Conservation (phyloP, 2,113 vertebrate genomes). For the Excalfactoria chinensis region DNA sequence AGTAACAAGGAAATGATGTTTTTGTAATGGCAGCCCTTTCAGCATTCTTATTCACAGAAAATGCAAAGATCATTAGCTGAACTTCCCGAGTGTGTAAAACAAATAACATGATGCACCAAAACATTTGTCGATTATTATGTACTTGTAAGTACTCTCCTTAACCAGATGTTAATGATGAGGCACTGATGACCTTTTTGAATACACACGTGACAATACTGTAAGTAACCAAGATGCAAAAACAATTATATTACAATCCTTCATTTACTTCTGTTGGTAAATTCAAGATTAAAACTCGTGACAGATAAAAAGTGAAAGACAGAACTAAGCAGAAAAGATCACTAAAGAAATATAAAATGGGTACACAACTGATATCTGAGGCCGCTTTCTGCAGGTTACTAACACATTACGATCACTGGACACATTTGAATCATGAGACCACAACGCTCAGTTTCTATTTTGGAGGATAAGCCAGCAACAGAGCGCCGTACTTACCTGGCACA, state of each 20-base stretch:
- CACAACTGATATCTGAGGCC: not conserved
- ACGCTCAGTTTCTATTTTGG: not conserved
- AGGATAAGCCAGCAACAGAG: not conserved
- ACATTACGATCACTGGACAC: not conserved
- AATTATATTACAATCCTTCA: not conserved
- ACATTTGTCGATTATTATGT: not conserved
- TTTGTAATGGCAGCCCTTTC: not conserved
- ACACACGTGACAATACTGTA: not conserved
- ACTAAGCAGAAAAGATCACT: not conserved
- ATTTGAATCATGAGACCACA: not conserved
- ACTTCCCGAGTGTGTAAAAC: not conserved
- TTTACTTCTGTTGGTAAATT: not conserved
- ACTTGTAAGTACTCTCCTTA: not conserved
- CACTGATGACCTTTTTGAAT: not conserved
- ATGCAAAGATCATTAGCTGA: not conserved
- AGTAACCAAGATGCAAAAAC: not conserved
- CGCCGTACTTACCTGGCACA: slow-evolving; percentile 88
- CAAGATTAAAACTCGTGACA: not conserved
- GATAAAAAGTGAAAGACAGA: not conserved
- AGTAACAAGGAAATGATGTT: not conserved
- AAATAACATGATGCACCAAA: not conserved
- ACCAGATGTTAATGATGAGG: not conserved
- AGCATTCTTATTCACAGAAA: not conserved
- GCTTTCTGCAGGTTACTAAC: not conserved
- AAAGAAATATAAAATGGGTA: not conserved